Evolutionary conservation across 1,140 invertebrate species (phyloP).

Genomic region (Elymnias hypermnestra): DNA sequence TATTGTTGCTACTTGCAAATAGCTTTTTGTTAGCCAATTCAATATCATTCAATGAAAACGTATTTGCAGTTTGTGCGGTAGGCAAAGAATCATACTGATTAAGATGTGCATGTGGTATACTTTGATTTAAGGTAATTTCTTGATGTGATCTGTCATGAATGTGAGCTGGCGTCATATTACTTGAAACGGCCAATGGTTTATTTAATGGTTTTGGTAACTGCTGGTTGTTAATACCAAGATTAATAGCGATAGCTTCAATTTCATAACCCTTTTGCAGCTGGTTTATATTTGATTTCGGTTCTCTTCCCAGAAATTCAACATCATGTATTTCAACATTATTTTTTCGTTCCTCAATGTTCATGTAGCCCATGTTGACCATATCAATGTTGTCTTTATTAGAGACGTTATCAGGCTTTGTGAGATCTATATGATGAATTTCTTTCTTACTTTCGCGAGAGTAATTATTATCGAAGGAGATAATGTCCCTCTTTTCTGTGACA

Average conservation of each 20-base stretch:
- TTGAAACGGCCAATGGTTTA: slow-evolving; percentile 32
- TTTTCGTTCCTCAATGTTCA: slow-evolving; percentile 45
- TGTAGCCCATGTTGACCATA: slow-evolving; percentile 72
- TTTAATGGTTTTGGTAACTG: slow-evolving; percentile 38
- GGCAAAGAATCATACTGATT: slow-evolving; percentile 48
- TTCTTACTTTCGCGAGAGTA: slow-evolving; percentile 33
- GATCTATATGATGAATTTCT: slow-evolving; percentile 26
- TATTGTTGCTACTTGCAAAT: slow-evolving; percentile 38
- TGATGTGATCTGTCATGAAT: slow-evolving; percentile 41
- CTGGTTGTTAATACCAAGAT: slow-evolving; percentile 54
- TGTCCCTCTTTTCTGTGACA: slow-evolving; percentile 30
- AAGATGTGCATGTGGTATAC: slow-evolving; percentile 50
- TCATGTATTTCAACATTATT: slow-evolving; percentile 34
- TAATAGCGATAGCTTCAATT: slow-evolving; percentile 55
- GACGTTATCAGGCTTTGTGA: slow-evolving; percentile 35
- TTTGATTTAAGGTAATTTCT: slow-evolving; percentile 45
- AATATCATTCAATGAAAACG: slow-evolving; percentile 60
- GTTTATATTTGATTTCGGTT: slow-evolving; percentile 33
- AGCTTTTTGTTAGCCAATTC: slow-evolving; percentile 64
- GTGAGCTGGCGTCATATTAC: slow-evolving; percentile 54
- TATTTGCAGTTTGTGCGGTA: slow-evolving; percentile 36
- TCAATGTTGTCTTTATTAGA: slow-evolving; percentile 61
- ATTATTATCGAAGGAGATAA: slow-evolving; percentile 27
- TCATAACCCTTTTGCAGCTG: slow-evolving; percentile 49
- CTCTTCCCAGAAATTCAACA: slow-evolving; percentile 33